phyloP scores from a whole-genome alignment of 2,113 vertebrate species.

The Nettapus auritus region DNA sequence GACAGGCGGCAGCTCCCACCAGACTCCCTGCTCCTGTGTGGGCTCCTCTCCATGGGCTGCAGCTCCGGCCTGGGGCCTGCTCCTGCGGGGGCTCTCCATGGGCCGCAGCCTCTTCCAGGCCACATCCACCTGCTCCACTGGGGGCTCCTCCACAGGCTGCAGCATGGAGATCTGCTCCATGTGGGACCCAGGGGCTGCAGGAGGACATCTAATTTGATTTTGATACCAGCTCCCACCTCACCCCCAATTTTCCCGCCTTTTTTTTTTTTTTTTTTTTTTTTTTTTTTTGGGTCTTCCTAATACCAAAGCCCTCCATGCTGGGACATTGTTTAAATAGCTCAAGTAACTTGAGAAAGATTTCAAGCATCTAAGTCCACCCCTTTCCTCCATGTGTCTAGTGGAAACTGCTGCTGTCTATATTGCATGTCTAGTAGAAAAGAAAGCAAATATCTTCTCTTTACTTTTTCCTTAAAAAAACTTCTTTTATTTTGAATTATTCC shows the following conservation, averaged over 20 bases:
- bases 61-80: too few relatives aligned
- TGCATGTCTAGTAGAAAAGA: not conserved
- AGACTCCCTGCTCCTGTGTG: too few relatives aligned
- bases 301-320: not conserved
- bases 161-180: too few relatives aligned
- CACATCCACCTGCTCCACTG: too few relatives aligned
- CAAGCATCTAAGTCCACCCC: not conserved
- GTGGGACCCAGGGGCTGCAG: too few relatives aligned
- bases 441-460: not conserved
- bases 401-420: not conserved
- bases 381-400: not conserved
- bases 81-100: too few relatives aligned
- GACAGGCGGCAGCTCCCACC: too few relatives aligned
- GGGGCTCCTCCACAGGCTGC: too few relatives aligned
- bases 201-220: not conserved
- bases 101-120: too few relatives aligned
- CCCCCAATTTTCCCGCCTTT: not conserved
- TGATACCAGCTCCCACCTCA: not conserved
- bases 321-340: not conserved
- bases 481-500: not conserved
- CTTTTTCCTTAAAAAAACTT: not conserved
- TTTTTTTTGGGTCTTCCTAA: not conserved
- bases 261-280: not conserved
- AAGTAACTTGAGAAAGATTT: not conserved
- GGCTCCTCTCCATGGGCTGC: too few relatives aligned